Evolutionary conservation across 30 jellyfish, hydroid and myxozoan genomes (phyloP), one percentile per base, ranked within the genome.

Genomic region (Aurelia sp.): DNA sequence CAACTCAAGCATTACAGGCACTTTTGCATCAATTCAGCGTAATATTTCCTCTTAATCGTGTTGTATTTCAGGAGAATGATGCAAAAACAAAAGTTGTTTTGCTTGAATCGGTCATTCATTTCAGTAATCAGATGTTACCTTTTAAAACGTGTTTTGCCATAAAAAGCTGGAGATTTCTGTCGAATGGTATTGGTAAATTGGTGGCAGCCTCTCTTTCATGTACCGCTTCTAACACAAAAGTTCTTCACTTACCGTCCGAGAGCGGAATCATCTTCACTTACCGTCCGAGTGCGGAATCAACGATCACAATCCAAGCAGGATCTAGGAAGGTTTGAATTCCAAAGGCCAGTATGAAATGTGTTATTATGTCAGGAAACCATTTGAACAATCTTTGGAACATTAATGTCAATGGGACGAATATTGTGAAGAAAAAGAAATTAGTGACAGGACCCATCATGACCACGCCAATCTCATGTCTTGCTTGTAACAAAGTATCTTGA

Each of bases 401-500:
- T 70, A 82, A 75, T 2, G 99, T 72, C 74, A 94, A 59, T 10
- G 91, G 86, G 10, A 94, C 81, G 78, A 94, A 70, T 47, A 89
- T 12, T 0, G 74, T 19, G 80, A 90, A 66, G 76, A 85, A 62
- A 11, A 89, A 31, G 65, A 94, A 78, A 67, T 89, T 90, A 31
- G 99, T 82, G 55, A 94, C 69, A 16, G 97, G 99, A 11, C 99
- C 99, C 83, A 94, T 81, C 83, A 94, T 96, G 81, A 94, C 91
- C 55, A 94, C 74, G 5, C 96, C 99, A 60, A 94, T 73, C 52
- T 94, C 99, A 59, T 94, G 98, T 27, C 99, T 91, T 62, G 99
- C 88, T 50, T 95, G 97, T 76, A 94, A 74, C 72, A 94, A 65
- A 2, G 99, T 89, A 89, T 87, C 95, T 47, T 94, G 99, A 86